Conservation (phyloP, 2,888 invertebrate species). For the Ophion obscuratus region DNA sequence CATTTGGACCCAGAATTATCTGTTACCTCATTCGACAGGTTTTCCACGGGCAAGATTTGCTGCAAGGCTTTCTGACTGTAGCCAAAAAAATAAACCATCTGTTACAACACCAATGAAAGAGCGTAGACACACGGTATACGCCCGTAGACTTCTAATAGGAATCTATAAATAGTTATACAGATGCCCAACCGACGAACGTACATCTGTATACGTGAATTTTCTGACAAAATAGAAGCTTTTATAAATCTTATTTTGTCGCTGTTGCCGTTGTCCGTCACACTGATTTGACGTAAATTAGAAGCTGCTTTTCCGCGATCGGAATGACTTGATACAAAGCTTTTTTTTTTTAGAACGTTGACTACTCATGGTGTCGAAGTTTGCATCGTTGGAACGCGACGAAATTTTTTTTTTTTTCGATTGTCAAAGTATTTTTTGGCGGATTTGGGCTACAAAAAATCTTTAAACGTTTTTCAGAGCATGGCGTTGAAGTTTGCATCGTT, state of each 20-base stretch:
- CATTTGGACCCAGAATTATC: constrained; percentile 68
- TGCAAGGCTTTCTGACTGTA: constrained; percentile 51
- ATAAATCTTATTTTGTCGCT: constrained; percentile 67
- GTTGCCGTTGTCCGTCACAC: not conserved
- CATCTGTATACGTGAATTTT: constrained; percentile 75
- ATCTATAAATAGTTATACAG: constrained; percentile 81
- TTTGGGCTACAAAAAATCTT: too few species aligned
- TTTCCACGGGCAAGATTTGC: constrained; percentile 58
- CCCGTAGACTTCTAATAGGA: constrained; percentile 79
- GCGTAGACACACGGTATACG: constrained; percentile 70
- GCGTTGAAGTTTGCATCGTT: too few species aligned
- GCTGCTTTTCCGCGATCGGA: not conserved
- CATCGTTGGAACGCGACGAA: too few species aligned
- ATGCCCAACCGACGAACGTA: constrained; percentile 80
- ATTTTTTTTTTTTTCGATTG: too few species aligned
- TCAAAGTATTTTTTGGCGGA: too few species aligned
- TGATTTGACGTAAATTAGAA: not conserved
- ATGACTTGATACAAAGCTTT: not conserved
- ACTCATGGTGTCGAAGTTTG: not conserved
- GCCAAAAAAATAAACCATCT: constrained; percentile 73
- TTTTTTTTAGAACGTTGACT: not conserved
- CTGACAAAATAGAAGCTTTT: constrained; percentile 77
- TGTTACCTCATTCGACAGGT: constrained; percentile 68
- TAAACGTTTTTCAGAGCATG: too few species aligned
- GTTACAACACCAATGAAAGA: constrained; percentile 77